Evolutionary conservation across 1,140 invertebrate species (phyloP), one percentile per base, ranked within the genome.

Genomic region (Pseudobourletiella spinata): DNA sequence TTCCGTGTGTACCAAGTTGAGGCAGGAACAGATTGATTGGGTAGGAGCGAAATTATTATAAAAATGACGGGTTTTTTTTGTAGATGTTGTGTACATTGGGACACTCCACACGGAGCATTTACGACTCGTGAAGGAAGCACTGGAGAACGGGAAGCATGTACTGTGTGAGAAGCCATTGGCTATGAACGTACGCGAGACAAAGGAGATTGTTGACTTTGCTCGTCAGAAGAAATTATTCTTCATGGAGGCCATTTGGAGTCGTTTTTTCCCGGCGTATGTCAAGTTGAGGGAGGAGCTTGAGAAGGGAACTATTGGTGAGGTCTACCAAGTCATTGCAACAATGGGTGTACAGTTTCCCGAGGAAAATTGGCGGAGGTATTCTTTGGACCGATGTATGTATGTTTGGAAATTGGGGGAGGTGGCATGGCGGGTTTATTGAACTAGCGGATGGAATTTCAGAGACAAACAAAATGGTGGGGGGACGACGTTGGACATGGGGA

Each of bases 401-500:
- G n/a, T n/a, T n/a, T n/a, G n/a, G n/a, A n/a, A n/a, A n/a, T n/a
- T n/a, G n/a, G n/a, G n/a, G n/a, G n/a, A n/a, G n/a, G n/a, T n/a
- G n/a, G n/a, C n/a, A n/a, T n/a, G n/a, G n/a, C n/a, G n/a, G n/a
- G n/a, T n/a, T n/a, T n/a, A n/a, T n/a, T n/a, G n/a, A n/a, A n/a
- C n/a, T n/a, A n/a, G n/a, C n/a, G n/a, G n/a, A n/a, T n/a, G n/a
- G n/a, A n/a, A 22, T 73, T 11, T 61, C 55, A 18, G 61, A 18
- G 78, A 80, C 46, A 86, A 75, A 71, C 79, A 71, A 2, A 64
- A 88, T 2, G 90, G 89, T 1, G 91, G 91, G 8, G 88, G 91
- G 6, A 84, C 85, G 0, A 74, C 89, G 25, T 74, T 94, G n/a
- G 90, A 93, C 73, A 76, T 95, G 46, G 92, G 91, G 0, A 79